phyloP scores from a whole-genome alignment of 2,113 vertebrate genomes.

The Isurus oxyrinchus region DNA sequence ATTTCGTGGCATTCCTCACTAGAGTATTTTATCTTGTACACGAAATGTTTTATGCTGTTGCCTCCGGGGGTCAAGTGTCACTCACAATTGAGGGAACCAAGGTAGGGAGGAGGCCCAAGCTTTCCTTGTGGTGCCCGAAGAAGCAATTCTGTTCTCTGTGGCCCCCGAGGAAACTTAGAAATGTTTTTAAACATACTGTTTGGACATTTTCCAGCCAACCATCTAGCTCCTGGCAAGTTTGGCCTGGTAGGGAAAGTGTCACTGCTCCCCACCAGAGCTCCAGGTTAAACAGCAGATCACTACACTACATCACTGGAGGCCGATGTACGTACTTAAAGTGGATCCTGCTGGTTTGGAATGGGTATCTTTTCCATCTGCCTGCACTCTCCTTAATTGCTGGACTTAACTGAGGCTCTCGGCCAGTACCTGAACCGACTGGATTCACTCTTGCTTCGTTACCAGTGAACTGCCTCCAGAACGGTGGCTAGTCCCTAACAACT shows the following conservation, averaged over 20 bases:
- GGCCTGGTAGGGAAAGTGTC: not conserved
- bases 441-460: not conserved
- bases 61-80: not conserved
- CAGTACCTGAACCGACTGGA: not conserved
- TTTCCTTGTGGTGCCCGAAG: not conserved
- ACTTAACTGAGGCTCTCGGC: not conserved
- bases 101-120: not conserved
- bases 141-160: not conserved
- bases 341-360: not conserved
- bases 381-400: not conserved
- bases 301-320: not conserved
- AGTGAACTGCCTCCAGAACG: not conserved
- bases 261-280: not conserved
- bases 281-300: not conserved
- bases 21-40: not conserved
- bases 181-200: not conserved
- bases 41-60: not conserved
- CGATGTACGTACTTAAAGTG: not conserved
- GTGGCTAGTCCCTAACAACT: not conserved
- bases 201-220: not conserved
- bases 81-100: not conserved
- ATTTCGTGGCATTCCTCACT: not conserved
- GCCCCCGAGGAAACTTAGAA: not conserved
- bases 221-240: not conserved
- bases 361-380: not conserved